phyloP scores from a whole-genome alignment of 2,797 vertebrate species.

The Trematomus bernacchii region DNA sequence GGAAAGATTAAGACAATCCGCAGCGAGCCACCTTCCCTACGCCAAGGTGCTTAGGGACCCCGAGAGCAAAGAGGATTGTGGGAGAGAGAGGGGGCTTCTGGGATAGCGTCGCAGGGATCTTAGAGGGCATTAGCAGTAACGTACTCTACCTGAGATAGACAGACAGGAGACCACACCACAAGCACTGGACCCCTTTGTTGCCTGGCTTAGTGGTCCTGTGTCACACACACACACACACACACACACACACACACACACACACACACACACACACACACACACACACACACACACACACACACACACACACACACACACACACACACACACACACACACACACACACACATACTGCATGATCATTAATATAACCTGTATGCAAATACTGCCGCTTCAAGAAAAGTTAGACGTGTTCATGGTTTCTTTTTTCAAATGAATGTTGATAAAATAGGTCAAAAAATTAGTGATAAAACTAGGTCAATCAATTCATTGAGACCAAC shows the following conservation, averaged over 20 bases:
- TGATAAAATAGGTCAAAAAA: conserved; percentile 7
- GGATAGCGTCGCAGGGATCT: conserved; percentile 69
- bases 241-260: conserved; percentile 2
- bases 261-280: neutral
- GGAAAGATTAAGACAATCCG: conserved; percentile 87
- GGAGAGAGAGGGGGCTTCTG: conserved; percentile 75
- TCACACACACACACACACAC: conserved; percentile 1
- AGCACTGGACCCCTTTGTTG: conserved; percentile 75
- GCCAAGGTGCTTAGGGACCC: conserved; percentile 86
- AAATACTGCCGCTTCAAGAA: neutral
- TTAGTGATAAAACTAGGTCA: neutral
- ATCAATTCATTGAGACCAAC: neutral
- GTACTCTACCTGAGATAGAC: conserved; percentile 74
- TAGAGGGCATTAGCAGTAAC: conserved; percentile 75
- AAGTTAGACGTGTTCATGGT: neutral
- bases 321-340: neutral
- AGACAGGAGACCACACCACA: conserved; percentile 74
- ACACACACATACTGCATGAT: neutral
- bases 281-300: neutral
- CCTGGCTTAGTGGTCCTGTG: conserved; percentile 74
- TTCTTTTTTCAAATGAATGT: neutral
- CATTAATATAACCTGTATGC: neutral
- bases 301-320: neutral
- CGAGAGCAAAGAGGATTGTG: conserved; percentile 88
- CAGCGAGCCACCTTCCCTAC: conserved; percentile 83